Conservation (phyloP, 2,888 invertebrate species). For the Phyllotreta cruciferae region DNA sequence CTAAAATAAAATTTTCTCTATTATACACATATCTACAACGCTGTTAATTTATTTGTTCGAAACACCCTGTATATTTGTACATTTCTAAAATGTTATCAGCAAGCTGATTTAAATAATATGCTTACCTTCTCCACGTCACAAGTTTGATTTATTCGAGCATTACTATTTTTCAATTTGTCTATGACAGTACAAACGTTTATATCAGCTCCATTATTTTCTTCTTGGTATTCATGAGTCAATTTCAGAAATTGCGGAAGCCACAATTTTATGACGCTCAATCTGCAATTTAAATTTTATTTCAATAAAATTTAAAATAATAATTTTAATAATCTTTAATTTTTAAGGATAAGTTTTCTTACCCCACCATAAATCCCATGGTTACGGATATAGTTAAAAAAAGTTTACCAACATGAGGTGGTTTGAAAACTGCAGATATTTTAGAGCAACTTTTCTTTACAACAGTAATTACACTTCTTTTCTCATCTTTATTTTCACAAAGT, state of each 20-base stretch:
- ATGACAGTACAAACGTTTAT: constrained; percentile 25
- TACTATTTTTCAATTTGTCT: constrained; percentile 3
- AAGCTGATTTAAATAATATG: too few relatives aligned
- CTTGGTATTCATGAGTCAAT: constrained; percentile 21
- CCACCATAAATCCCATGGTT: constrained; percentile 70
- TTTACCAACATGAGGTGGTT: constrained; percentile 67
- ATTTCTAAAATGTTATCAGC: too few relatives aligned
- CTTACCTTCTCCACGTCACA: constrained; percentile 8
- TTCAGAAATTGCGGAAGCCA: constrained; percentile 34
- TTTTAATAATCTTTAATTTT: too few relatives aligned
- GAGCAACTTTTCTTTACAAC: not conserved
- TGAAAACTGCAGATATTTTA: constrained; percentile 68
- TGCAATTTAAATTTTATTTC: constrained; percentile 21
- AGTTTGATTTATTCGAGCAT: not conserved
- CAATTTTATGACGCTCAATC: constrained; percentile 23
- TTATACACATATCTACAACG: too few relatives aligned
- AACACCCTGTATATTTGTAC: too few relatives aligned
- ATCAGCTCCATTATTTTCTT: constrained; percentile 16
- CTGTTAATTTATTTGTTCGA: too few relatives aligned
- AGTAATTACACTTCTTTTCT: not conserved
- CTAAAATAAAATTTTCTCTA: constrained; percentile 38
- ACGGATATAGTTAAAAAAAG: constrained; percentile 69
- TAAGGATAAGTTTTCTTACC: constrained; percentile 64
- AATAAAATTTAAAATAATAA: too few relatives aligned
- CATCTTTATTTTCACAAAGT: constrained; percentile 22